Conservation (phyloP, 2,113 vertebrate genomes). For the Abramis brama region DNA sequence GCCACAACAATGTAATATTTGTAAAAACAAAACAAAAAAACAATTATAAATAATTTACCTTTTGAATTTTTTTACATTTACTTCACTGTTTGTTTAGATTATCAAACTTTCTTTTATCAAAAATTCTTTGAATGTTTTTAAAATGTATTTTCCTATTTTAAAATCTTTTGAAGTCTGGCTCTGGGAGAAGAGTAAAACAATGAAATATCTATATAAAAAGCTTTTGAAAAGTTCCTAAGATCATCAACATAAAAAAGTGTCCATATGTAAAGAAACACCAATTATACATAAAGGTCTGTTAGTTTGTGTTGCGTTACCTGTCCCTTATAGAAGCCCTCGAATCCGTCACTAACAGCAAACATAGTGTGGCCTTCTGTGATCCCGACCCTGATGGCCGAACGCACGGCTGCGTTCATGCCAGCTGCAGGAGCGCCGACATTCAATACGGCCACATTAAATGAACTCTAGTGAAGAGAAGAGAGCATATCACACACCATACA, state of each 20-base stretch:
- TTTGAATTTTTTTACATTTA: neutral
- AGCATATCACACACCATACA: constrained; percentile 29
- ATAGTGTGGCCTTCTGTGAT: constrained; percentile 93
- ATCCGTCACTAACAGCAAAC: constrained; percentile 91
- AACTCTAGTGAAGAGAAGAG: constrained; percentile 70
- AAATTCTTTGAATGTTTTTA: neutral
- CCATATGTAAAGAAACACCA: neutral
- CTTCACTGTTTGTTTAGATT: neutral
- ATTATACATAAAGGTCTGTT: neutral
- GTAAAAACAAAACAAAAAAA: neutral
- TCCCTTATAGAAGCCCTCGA: constrained; percentile 90
- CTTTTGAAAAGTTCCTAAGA: neutral
- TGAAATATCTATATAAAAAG: neutral
- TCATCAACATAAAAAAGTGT: neutral
- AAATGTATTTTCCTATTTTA: neutral
- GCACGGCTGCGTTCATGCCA: constrained; percentile 94
- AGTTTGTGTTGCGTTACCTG: constrained; percentile 70
- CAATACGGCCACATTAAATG: constrained; percentile 86
- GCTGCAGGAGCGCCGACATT: constrained; percentile 95
- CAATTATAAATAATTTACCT: neutral
- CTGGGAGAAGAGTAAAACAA: neutral
- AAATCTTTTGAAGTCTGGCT: neutral
- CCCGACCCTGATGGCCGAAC: constrained; percentile 89
- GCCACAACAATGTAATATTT: neutral
- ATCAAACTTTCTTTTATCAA: neutral